Percentiles rank a stretch among this genome's conserved stretches.
Evolutionary conservation across 2,113 vertebrate species (phyloP).

Genomic region (Callocephalon fimbriatum): DNA sequence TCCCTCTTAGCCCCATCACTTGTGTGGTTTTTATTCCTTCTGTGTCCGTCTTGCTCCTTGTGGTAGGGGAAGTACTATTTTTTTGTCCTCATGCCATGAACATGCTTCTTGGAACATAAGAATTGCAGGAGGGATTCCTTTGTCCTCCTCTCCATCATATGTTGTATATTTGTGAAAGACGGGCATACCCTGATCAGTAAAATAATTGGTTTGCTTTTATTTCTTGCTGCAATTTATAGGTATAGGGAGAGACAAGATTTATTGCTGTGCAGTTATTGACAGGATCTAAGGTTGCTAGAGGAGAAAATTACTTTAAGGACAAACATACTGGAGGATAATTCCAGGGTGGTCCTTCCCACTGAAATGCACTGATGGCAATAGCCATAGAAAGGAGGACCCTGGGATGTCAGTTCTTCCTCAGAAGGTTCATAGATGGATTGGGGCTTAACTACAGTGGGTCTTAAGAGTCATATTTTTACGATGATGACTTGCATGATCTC

Average conservation of each 20-base stretch:
- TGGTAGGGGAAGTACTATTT: neutral
- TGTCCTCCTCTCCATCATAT: neutral
- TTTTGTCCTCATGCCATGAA: neutral
- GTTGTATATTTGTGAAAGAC: neutral
- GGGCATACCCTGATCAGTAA: neutral
- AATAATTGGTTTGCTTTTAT: neutral
- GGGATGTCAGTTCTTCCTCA: neutral
- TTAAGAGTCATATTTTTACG: neutral
- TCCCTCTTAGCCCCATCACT: neutral
- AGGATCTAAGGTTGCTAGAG: neutral
- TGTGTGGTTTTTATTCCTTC: neutral
- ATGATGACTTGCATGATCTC: neutral
- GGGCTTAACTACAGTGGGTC: neutral
- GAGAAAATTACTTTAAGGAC: neutral
- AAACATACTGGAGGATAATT: neutral
- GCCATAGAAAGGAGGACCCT: neutral
- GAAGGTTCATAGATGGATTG: neutral
- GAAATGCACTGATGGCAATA: neutral
- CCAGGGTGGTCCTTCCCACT: neutral
- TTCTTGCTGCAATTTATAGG: neutral
- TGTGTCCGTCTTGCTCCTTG: neutral
- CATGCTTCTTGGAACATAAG: neutral
- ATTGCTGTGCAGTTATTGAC: neutral
- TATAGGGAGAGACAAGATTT: neutral
- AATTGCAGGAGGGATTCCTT: neutral